Base-by-base conservation (phyloP, 2,888 invertebrate species). In the Sinhomidia bicolor region DNA sequence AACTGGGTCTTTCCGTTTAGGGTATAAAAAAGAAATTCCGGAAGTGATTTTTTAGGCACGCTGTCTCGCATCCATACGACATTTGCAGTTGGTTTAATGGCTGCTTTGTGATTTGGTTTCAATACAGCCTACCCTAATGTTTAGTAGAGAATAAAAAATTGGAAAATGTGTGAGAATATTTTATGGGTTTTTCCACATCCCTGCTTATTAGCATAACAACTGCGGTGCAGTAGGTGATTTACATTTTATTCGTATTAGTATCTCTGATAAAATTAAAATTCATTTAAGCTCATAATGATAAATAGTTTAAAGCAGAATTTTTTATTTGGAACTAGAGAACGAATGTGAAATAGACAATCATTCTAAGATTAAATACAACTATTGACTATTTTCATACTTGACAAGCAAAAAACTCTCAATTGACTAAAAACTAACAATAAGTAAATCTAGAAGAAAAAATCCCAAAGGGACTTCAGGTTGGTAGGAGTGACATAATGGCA, bases 31-130 rank as follows among this genome's bases (percentile, higher is more conserved):
- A 82, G 76, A 44, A 29, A 79, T 47, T 78, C 71, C 57, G 88
- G 88, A 88, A 88, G 41, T 23, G 83, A 84, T 78, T 88, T 54
- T 17, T n/a, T n/a, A 10, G 54, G 60, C 82, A 82, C 87, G 60
- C 32, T 29, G 44, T 5, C 51, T 54, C 17, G 32, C 29, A 78
- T 17, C 17, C 26, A 47, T 4, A 26, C 23, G 47, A 23, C 36
- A 3, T 9, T 32, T 36, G 3, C n/a, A 65, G 0, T 26, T 51
- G 17, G 14, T 57, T 1, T 29, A 29, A 62, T 29, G 41, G n/a
- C n/a, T 17, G 12, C 14, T 1, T 20, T 7, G 2, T 36, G 1
- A 65, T 65, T 65, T 17, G 32, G 6, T 65, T 36, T 17, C 17
- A 36, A 17, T 32, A 29, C 60, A 29, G 0, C n/a, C n/a, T n/a